These are phyloP conservation scores for Hesperophylax magnus DNA, from an alignment of 1,140 invertebrate species.

Conservation along the genomic window DNA sequence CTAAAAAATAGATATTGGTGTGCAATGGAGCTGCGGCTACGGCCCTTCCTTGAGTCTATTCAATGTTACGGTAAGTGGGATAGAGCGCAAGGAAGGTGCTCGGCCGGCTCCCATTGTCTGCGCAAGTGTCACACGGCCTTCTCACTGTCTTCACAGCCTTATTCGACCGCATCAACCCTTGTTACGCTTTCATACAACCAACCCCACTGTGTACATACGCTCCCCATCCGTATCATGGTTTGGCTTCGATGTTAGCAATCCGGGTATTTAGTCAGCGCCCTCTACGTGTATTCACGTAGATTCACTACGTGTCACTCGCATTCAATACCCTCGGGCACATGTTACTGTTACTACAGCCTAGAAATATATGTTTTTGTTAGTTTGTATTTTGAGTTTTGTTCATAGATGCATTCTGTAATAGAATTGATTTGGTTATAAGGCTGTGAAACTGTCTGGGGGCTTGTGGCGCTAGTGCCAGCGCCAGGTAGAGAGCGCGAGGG, in stretches of 20 bases:
- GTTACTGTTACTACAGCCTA: too few relatives aligned
- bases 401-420: background rate
- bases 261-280: background rate
- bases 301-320: too few relatives aligned
- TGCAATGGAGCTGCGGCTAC: conserved; percentile 41
- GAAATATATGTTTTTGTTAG: too few relatives aligned
- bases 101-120: conserved; percentile 4
- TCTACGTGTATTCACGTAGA: background rate
- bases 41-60: conserved; percentile 25
- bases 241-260: background rate
- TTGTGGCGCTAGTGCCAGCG: background rate
- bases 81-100: conserved; percentile 17
- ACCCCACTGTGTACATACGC: conserved; percentile 20
- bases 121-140: conserved; percentile 6
- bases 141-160: conserved; percentile 11
- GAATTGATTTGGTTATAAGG: conserved; percentile 5
- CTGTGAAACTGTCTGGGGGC: conserved; percentile 24
- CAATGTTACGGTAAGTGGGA: conserved; percentile 26
- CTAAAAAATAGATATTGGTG: conserved; percentile 49
- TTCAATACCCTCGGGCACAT: too few relatives aligned
- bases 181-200: conserved; percentile 1
- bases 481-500: conserved; percentile 40
- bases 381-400: background rate
- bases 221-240: conserved; percentile 4
- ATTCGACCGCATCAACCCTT: background rate